Conservation (phyloP, 1,140 invertebrate genomes). For the Drosophila sproati region DNA sequence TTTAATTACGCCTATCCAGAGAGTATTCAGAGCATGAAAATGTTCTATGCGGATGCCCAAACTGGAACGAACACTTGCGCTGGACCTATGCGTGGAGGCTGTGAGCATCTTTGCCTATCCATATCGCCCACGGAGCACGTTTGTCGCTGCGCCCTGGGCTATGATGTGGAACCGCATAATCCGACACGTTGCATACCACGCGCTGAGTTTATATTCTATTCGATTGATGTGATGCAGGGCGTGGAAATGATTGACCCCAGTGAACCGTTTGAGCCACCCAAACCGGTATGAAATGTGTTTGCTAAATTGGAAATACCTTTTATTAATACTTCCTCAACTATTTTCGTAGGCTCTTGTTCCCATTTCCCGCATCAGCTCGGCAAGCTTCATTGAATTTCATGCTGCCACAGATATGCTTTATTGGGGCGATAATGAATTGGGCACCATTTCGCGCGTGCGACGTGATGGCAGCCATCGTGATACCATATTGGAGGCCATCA, state of each 20-base stretch:
- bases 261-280: conserved; percentile 56
- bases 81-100: conserved; percentile 87
- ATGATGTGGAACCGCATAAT: conserved; percentile 85
- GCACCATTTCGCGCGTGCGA: conserved; percentile 90
- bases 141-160: conserved; percentile 92
- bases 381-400: conserved; percentile 91
- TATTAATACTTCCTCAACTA: conserved; percentile 1
- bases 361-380: conserved; percentile 91
- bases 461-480: conserved; percentile 90
- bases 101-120: conserved; percentile 93
- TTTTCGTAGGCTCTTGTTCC: conserved; percentile 88
- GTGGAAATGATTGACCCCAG: conserved; percentile 85
- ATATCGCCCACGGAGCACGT: conserved; percentile 85
- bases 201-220: conserved; percentile 91
- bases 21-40: conserved; percentile 88
- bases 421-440: conserved; percentile 92
- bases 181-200: conserved; percentile 85
- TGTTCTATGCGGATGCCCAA: conserved; percentile 89
- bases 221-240: conserved; percentile 91
- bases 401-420: conserved; percentile 90
- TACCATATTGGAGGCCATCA: conserved; percentile 85
- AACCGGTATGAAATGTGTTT: conserved; percentile 41
- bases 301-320: neutral
- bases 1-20: conserved; percentile 65
- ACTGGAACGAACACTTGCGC: conserved; percentile 86